These are phyloP conservation scores for Gymnorhina tibicen DNA, from an alignment of 2,113 vertebrate species.

Conservation along the genomic window DNA sequence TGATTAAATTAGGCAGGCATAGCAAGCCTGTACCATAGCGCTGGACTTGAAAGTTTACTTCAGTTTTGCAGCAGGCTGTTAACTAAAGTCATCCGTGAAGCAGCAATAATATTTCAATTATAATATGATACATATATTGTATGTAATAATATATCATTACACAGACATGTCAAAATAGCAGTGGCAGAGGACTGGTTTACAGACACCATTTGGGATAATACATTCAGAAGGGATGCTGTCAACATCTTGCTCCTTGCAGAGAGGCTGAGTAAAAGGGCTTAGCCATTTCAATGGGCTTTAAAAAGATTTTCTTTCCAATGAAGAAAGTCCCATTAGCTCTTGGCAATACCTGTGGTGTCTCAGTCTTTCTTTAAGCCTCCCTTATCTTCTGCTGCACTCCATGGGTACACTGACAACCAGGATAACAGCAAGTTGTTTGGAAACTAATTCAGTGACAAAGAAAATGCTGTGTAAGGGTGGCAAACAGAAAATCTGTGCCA, in stretches of 20 bases:
- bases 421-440: neutral
- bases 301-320: neutral
- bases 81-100: neutral
- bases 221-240: neutral
- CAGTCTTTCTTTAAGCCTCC: neutral
- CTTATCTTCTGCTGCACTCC: neutral
- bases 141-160: neutral
- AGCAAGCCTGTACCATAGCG: neutral
- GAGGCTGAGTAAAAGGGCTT: neutral
- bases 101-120: neutral
- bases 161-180: neutral
- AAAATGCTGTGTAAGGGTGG: neutral
- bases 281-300: neutral
- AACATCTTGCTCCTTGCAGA: neutral
- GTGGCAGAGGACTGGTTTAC: neutral
- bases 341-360: neutral
- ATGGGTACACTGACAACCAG: neutral
- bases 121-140: too few relatives aligned
- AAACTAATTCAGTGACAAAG: conserved; percentile 1
- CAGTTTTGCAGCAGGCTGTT: neutral
- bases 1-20: neutral
- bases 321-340: neutral
- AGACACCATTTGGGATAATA: neutral
- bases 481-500: neutral
- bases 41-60: neutral